Percentiles rank a stretch among this genome's conserved stretches.
Conservation (phyloP, 2,113 vertebrate genomes). For the Phylloscopus trochiloides region DNA sequence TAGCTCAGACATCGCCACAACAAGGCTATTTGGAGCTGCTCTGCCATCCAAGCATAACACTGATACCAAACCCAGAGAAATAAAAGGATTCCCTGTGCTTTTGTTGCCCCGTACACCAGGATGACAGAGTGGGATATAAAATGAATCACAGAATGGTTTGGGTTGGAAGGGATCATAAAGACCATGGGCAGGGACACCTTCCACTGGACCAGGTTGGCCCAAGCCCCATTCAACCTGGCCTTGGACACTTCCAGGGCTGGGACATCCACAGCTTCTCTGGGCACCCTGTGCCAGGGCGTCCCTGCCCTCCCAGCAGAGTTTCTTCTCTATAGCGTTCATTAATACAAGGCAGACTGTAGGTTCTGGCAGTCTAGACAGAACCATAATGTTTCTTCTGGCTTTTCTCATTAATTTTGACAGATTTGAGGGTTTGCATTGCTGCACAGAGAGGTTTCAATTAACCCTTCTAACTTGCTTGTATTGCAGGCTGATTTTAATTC, state of each 20-base stretch:
- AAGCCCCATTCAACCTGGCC: rapidly evolving
- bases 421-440: slow-evolving; percentile 53
- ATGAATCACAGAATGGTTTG: not conserved
- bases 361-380: slow-evolving; percentile 30
- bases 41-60: not conserved
- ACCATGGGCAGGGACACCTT: not conserved
- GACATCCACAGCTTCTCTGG: not conserved
- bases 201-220: rapidly evolving
- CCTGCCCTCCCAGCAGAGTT: not conserved
- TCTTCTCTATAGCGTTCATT: not conserved
- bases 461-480: not conserved
- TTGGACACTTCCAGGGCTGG: not conserved
- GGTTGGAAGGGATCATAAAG: not conserved
- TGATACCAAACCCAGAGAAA: not conserved
- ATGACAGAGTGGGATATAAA: not conserved
- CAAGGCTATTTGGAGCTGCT: not conserved
- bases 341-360: not conserved
- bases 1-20: rapidly evolving
- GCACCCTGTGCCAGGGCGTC: not conserved
- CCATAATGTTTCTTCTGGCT: slow-evolving; percentile 44
- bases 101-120: too few relatives aligned
- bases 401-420: slow-evolving; percentile 66
- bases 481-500: not conserved
- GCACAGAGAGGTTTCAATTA: slow-evolving; percentile 34
- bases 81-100: not conserved